A percentile compares a stretch with the other conserved stretches of the same genome.
These are phyloP conservation scores for Periplaneta americana DNA, from an alignment of 1,140 invertebrate species.

Conservation along the genomic window DNA sequence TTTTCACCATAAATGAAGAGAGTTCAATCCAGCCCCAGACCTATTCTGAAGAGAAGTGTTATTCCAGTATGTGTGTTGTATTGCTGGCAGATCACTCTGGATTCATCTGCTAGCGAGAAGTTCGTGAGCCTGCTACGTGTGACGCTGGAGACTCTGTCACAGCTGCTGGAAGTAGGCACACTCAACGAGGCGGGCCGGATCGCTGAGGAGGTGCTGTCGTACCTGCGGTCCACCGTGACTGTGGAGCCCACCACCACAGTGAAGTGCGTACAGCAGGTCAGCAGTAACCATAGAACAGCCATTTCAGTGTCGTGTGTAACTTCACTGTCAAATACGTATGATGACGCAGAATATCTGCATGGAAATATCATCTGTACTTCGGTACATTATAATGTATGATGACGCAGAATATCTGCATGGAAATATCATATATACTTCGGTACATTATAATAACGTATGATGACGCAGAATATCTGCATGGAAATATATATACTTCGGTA, in stretches of 20 bases:
- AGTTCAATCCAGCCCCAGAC: background rate
- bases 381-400: too few species aligned
- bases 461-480: too few species aligned
- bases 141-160: slow-evolving; percentile 58
- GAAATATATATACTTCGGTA: too few species aligned
- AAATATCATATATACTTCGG: too few species aligned
- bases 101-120: slow-evolving; percentile 63
- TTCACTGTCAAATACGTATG: too few species aligned
- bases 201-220: slow-evolving; percentile 75
- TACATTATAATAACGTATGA: too few species aligned
- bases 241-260: slow-evolving; percentile 66
- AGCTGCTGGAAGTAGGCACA: slow-evolving; percentile 70
- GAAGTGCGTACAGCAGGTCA: slow-evolving; percentile 67
- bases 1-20: background rate
- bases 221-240: slow-evolving; percentile 64
- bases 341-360: too few species aligned
- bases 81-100: slow-evolving; percentile 59
- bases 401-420: too few species aligned
- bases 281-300: too few species aligned
- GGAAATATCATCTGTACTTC: too few species aligned
- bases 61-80: background rate
- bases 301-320: too few species aligned
- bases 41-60: background rate
- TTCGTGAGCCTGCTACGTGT: slow-evolving; percentile 65
- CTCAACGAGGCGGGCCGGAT: slow-evolving; percentile 66